Percentiles rank a stretch among this genome's conserved stretches.
Conservation (phyloP, 92 coral and sea anemone species). For the Pocillopora grandis region DNA sequence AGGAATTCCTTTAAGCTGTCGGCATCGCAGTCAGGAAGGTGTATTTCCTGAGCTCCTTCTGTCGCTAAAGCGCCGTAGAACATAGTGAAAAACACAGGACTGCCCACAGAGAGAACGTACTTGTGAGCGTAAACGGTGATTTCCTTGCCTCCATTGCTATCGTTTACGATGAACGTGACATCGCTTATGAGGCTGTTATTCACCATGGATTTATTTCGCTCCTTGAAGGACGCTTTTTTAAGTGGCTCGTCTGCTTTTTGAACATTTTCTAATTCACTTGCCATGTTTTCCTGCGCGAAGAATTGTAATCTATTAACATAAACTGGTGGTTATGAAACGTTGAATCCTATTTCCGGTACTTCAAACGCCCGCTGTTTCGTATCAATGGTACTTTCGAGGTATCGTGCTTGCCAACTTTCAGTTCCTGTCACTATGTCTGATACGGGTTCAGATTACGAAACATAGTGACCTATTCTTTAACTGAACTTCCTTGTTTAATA, state of each 20-base stretch:
- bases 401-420: no score
- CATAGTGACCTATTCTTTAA: no score
- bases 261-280: not conserved
- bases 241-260: not conserved
- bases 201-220: conserved; percentile 40
- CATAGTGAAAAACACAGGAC: conserved; percentile 55
- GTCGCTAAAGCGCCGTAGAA: conserved; percentile 38
- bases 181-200: conserved; percentile 50
- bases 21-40: conserved; percentile 51
- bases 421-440: no score
- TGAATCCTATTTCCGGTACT: not conserved
- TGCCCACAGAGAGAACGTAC: conserved; percentile 41
- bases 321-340: not conserved
- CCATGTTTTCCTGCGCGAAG: not conserved
- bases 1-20: conserved; percentile 43
- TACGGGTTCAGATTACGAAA: no score
- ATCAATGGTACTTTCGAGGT: no score
- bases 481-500: no score
- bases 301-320: not conserved
- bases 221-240: conserved; percentile 5
- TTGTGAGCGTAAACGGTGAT: conserved; percentile 35
- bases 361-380: not conserved
- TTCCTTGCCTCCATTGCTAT: conserved; percentile 6
- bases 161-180: conserved; percentile 42
- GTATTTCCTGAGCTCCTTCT: conserved; percentile 41